phyloP scores from a whole-genome alignment of 1,140 invertebrate species.

The Lethocerus indicus region DNA sequence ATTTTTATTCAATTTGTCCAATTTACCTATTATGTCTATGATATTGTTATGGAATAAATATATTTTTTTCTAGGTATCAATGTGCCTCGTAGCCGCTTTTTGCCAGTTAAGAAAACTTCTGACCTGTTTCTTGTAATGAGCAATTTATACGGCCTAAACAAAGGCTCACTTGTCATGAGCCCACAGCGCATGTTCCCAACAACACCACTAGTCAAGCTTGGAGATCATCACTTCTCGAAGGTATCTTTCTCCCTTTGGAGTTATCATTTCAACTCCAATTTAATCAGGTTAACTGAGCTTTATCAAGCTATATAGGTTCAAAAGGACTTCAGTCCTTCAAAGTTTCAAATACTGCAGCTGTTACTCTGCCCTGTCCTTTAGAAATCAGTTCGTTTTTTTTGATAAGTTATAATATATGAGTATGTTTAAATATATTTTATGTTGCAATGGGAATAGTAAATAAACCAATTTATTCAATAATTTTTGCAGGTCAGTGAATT shows the following conservation, averaged over 20 bases:
- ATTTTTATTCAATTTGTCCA: neutral
- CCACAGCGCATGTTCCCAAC: constrained; percentile 86
- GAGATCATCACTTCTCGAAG: constrained; percentile 89
- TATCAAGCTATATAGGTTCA: too few relatives aligned
- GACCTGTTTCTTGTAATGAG: constrained; percentile 96
- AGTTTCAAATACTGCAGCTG: too few relatives aligned
- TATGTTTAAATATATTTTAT: too few relatives aligned
- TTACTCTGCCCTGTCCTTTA: too few relatives aligned
- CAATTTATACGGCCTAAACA: constrained; percentile 81
- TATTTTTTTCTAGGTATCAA: constrained; percentile 57
- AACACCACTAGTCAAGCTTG: constrained; percentile 91
- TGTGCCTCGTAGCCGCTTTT: constrained; percentile 88
- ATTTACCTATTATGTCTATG: neutral
- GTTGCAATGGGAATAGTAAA: too few relatives aligned
- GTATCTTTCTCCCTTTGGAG: constrained; percentile 44
- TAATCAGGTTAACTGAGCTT: too few relatives aligned
- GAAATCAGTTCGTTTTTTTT: too few relatives aligned
- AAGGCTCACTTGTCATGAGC: constrained; percentile 87
- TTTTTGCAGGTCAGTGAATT: constrained; percentile 73
- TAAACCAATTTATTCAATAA: too few relatives aligned
- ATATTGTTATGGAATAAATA: constrained; percentile 10
- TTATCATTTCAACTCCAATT: too few relatives aligned
- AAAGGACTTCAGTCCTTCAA: too few relatives aligned
- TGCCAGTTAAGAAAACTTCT: constrained; percentile 97
- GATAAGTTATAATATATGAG: too few relatives aligned